phyloP scores from a whole-genome alignment of 2,113 vertebrate genomes.

The Hydropotes inermis region DNA sequence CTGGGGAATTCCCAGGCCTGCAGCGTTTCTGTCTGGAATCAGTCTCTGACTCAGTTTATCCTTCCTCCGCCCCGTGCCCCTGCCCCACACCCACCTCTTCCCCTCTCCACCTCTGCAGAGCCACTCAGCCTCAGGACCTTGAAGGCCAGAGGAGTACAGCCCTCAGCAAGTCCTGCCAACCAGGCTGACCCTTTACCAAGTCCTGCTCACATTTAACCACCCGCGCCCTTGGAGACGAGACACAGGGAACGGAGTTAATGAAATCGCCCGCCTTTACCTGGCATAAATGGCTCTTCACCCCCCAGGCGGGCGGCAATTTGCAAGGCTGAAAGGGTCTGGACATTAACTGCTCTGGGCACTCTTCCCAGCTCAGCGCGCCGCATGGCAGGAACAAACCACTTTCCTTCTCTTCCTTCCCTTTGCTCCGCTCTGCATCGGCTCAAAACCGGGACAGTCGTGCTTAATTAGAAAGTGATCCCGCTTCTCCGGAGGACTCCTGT shows the following conservation, averaged over 20 bases:
- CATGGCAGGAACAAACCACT: background rate
- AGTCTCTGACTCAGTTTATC: background rate
- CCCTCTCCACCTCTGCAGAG: background rate
- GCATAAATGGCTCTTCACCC: background rate
- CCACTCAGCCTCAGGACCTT: background rate
- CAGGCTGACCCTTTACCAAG: background rate
- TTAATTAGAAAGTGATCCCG: background rate
- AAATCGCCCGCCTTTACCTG: background rate
- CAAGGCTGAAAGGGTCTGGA: background rate
- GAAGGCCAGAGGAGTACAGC: fast-evolving
- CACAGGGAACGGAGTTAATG: background rate
- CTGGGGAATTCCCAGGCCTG: background rate
- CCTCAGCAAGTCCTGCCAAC: background rate
- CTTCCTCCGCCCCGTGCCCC: background rate
- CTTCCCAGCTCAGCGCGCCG: slow-evolving; percentile 1
- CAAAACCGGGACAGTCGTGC: background rate
- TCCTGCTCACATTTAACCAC: background rate
- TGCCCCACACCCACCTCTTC: background rate
- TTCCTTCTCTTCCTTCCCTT: background rate
- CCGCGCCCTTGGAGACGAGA: background rate
- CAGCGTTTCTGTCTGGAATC: background rate
- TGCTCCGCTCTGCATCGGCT: fast-evolving
- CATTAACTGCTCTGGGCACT: background rate
- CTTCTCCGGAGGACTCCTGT: background rate
- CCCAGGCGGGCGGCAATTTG: background rate